phyloP scores from a whole-genome alignment of 2,113 vertebrate species.

The Morone chrysops region DNA sequence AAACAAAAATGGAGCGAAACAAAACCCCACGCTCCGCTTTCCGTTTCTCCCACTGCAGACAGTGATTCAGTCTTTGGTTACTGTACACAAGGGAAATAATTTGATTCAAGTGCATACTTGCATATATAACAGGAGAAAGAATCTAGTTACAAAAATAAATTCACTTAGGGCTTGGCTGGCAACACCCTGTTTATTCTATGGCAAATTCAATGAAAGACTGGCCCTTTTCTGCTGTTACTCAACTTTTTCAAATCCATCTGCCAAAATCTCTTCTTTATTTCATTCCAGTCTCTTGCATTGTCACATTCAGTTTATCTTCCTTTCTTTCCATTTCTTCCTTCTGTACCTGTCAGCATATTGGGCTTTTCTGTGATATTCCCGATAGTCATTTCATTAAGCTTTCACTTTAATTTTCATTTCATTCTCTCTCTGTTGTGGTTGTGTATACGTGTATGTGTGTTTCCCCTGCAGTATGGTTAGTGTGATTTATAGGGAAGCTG shows the following conservation, averaged over 20 bases:
- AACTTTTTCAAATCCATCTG: conserved; percentile 16
- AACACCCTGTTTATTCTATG: conserved; percentile 74
- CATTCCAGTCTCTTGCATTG: neutral
- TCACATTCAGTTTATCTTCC: neutral
- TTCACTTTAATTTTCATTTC: conserved; percentile 8
- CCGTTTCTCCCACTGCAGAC: neutral
- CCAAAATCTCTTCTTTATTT: conserved; percentile 11
- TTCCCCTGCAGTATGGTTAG: conserved; percentile 79
- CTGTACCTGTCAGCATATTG: neutral
- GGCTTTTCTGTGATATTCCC: neutral
- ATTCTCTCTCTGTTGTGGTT: conserved; percentile 36
- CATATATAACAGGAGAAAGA: conserved; percentile 34
- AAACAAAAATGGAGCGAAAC: neutral
- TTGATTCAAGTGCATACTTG: conserved; percentile 32
- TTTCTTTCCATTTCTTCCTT: neutral
- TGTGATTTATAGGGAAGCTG: conserved; percentile 87
- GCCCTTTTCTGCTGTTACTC: conserved; percentile 38
- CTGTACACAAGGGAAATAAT: conserved; percentile 23
- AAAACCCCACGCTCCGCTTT: neutral
- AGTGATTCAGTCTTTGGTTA: conserved; percentile 12
- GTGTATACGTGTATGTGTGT: conserved; percentile 60
- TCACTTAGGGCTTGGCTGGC: conserved; percentile 51
- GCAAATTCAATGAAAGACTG: conserved; percentile 63
- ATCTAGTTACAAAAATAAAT: conserved; percentile 63
- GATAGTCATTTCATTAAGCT: neutral